A percentile compares a stretch with the other conserved stretches of the same genome.
These are phyloP conservation scores for Pyxicephalus adspersus DNA, from an alignment of 2,113 vertebrate genomes.

Conservation along the genomic window DNA sequence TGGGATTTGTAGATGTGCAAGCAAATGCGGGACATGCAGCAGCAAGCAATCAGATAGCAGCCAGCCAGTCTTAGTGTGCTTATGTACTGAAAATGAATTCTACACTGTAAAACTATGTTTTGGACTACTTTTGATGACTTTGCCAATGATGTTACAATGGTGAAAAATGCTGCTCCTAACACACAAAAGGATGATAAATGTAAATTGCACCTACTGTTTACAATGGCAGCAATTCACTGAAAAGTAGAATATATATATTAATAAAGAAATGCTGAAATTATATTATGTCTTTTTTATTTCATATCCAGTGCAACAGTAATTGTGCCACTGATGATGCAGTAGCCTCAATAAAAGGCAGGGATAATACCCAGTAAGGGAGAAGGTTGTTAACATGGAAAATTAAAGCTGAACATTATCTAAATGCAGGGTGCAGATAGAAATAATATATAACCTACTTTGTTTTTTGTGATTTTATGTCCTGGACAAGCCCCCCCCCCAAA, in stretches of 20 bases:
- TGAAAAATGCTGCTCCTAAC: constrained; percentile 18
- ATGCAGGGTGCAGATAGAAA: too few relatives aligned
- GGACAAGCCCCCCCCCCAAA: too few relatives aligned
- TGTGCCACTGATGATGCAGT: too few relatives aligned
- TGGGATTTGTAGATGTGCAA: constrained; percentile 94
- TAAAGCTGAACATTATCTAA: too few relatives aligned
- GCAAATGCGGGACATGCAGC: constrained; percentile 73
- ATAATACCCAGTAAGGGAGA: too few relatives aligned
- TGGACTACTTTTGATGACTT: background rate
- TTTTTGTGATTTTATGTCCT: too few relatives aligned
- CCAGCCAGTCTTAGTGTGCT: constrained; percentile 12
- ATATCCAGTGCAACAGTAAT: too few relatives aligned
- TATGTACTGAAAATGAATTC: background rate
- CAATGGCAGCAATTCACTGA: background rate
- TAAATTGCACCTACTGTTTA: constrained; percentile 26
- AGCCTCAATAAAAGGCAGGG: too few relatives aligned
- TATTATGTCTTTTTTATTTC: too few relatives aligned
- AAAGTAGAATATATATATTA: background rate
- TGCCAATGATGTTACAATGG: background rate
- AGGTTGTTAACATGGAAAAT: too few relatives aligned
- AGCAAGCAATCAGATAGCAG: constrained; percentile 14
- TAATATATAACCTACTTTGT: too few relatives aligned
- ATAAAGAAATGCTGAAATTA: too few relatives aligned
- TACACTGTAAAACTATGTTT: constrained; percentile 5
- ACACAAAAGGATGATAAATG: background rate